Conservation (phyloP, 2,113 vertebrate species). For the Sardina pilchardus region DNA sequence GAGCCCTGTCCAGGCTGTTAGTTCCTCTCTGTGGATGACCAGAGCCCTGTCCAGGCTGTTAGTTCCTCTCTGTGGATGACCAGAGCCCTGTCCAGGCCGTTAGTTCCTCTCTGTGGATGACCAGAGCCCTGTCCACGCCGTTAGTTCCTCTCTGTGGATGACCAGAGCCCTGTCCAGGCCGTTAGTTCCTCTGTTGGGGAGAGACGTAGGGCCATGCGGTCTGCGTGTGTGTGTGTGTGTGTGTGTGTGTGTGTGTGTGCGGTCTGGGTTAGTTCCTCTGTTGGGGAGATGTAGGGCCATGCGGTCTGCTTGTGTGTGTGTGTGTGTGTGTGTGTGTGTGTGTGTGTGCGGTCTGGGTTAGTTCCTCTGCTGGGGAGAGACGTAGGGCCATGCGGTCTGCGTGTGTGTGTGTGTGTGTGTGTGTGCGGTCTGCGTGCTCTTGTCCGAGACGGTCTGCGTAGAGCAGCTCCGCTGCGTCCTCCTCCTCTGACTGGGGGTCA, state of each 20-base stretch:
- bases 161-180: no score
- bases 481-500: conserved; percentile 48
- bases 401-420: no score
- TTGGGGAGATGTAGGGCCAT: conserved; percentile 73
- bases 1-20: not conserved
- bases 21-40: conserved; percentile 50
- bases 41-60: conserved; percentile 67
- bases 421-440: conserved; percentile 82
- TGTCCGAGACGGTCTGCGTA: conserved; percentile 81
- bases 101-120: not conserved
- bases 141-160: conserved; percentile 58
- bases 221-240: no score
- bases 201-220: no score
- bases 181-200: conserved; percentile 17
- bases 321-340: no score
- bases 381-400: conserved; percentile 76
- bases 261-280: no score
- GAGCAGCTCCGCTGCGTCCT: conserved; percentile 74
- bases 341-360: no score
- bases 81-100: no score
- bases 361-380: conserved; percentile 48
- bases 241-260: no score
- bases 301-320: no score
- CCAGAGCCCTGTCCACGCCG: no score
- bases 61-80: no score